These are phyloP conservation scores for Tipula lateralis DNA, from an alignment of 2,888 invertebrate species.

Conservation along the genomic window DNA sequence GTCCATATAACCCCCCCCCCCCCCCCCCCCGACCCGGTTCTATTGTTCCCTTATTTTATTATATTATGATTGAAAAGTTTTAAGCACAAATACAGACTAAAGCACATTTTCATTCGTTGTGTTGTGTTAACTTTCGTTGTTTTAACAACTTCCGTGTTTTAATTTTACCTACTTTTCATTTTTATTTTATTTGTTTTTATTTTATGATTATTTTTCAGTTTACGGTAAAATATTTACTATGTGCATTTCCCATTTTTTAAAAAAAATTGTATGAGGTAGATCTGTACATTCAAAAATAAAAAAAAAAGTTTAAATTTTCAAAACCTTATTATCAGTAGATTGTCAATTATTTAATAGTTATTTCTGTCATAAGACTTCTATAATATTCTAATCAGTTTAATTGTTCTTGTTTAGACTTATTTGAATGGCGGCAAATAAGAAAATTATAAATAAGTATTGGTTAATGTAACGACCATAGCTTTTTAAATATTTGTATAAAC, in stretches of 20 bases:
- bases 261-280: neutral
- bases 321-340: too few relatives aligned
- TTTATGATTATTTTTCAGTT: neutral
- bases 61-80: neutral
- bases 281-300: too few relatives aligned
- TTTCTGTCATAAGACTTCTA: too few relatives aligned
- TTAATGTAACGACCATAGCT: too few relatives aligned
- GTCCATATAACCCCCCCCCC: neutral
- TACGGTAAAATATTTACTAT: neutral
- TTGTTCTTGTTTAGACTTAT: too few relatives aligned
- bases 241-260: neutral
- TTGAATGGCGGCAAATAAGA: too few relatives aligned
- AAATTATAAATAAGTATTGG: too few relatives aligned
- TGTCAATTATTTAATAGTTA: too few relatives aligned
- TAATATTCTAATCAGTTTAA: too few relatives aligned
- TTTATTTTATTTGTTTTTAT: neutral
- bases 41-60: neutral
- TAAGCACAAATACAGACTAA: neutral
- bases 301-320: too few relatives aligned
- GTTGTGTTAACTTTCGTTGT: neutral
- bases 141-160: neutral
- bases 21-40: too few relatives aligned
- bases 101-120: neutral
- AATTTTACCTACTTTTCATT: neutral
- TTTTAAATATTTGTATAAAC: too few relatives aligned